Percentiles rank a stretch among this genome's conserved stretches.
These are phyloP conservation scores for Apocrypta bakeri DNA, from an alignment of 1,140 invertebrate species.

Conservation along the genomic window DNA sequence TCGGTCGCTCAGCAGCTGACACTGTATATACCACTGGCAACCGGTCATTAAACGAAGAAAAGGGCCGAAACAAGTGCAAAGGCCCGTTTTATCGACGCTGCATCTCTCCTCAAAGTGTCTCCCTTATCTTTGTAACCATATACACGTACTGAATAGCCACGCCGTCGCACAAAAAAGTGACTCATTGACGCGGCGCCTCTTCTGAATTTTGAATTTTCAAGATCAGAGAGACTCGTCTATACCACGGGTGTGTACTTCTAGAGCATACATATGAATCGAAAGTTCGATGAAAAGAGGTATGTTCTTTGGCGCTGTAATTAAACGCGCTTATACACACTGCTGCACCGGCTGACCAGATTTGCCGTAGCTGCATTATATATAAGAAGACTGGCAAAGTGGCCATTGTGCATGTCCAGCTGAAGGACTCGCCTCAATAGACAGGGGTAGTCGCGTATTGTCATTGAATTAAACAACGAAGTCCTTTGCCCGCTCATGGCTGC, in stretches of 20 bases:
- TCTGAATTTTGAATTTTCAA: background rate
- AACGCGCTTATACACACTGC: background rate
- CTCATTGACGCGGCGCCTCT: background rate
- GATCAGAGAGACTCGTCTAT: background rate
- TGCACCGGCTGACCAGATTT: constrained; percentile 53
- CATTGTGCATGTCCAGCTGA: constrained; percentile 56
- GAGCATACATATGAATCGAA: background rate
- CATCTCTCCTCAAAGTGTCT: background rate
- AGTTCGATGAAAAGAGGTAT: constrained; percentile 21
- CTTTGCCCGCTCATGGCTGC: background rate
- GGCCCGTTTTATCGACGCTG: background rate
- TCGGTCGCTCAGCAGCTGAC: background rate
- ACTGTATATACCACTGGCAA: background rate
- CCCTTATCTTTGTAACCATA: background rate
- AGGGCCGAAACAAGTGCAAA: background rate
- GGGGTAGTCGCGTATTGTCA: constrained; percentile 67
- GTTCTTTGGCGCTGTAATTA: constrained; percentile 3
- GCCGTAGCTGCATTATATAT: constrained; percentile 67
- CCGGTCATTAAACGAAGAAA: background rate
- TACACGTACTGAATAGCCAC: background rate
- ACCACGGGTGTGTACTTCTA: background rate
- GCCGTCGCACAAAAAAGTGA: background rate
- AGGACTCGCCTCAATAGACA: constrained; percentile 44
- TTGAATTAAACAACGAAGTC: constrained; percentile 68
- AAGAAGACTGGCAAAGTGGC: constrained; percentile 53